Evolutionary conservation across 2,797 vertebrate genomes (phyloP).

Genomic region (Paratrypauchen microcephalus): DNA sequence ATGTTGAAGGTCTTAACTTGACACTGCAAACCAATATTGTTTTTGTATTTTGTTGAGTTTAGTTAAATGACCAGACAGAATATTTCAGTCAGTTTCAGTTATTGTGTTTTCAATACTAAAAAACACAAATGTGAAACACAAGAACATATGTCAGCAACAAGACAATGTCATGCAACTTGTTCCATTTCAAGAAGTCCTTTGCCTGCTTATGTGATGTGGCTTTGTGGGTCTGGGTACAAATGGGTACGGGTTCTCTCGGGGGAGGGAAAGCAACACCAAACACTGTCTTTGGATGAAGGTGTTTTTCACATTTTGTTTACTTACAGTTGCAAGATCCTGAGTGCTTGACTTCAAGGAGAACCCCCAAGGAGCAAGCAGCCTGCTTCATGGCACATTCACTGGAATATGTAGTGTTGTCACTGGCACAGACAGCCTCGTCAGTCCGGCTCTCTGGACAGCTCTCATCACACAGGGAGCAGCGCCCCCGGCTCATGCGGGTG

Average conservation of each 20-base stretch:
- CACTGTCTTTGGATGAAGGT: slow-evolving; percentile 72
- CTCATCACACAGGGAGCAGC: slow-evolving; percentile 90
- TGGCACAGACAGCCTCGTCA: slow-evolving; percentile 94
- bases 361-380: slow-evolving; percentile 91
- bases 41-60: slow-evolving; percentile 58
- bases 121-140: slow-evolving; percentile 40
- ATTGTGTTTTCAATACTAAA: slow-evolving; percentile 53
- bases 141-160: slow-evolving; percentile 69
- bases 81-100: slow-evolving; percentile 40
- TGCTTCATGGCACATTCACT: slow-evolving; percentile 97
- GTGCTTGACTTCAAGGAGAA: slow-evolving; percentile 96
- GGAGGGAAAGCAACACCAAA: slow-evolving; percentile 78
- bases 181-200: slow-evolving; percentile 75
- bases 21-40: slow-evolving; percentile 67
- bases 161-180: slow-evolving; percentile 76
- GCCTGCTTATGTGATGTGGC: slow-evolving; percentile 69
- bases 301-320: slow-evolving; percentile 74
- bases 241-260: slow-evolving; percentile 40
- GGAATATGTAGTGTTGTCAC: slow-evolving; percentile 95
- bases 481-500: slow-evolving; percentile 89
- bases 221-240: slow-evolving; percentile 29
- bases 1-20: slow-evolving; percentile 62
- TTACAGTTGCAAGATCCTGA: slow-evolving; percentile 99
- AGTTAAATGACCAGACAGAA: slow-evolving; percentile 44
- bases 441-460: slow-evolving; percentile 89